phyloP scores from a whole-genome alignment of 2,113 vertebrate genomes.

The Lucifuga dentata region DNA sequence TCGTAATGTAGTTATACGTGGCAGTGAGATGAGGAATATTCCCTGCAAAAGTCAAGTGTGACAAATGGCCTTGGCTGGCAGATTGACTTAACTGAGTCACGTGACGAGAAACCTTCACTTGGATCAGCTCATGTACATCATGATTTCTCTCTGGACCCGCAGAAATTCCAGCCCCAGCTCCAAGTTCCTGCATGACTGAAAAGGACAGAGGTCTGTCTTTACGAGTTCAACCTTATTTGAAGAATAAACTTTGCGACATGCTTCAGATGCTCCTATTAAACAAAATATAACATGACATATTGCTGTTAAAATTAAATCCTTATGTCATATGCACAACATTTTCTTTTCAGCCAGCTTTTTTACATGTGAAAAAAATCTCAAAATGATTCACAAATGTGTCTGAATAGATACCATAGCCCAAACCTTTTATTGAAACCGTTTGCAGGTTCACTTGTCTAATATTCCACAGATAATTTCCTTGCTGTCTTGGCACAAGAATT shows the following conservation, averaged over 20 bases:
- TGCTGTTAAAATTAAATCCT: too few relatives aligned
- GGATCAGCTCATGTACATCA: not conserved
- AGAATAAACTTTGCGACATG: not conserved
- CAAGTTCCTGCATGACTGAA: slow-evolving; percentile 9
- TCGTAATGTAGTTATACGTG: not conserved
- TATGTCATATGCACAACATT: too few relatives aligned
- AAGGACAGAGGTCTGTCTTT: not conserved
- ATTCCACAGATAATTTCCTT: slow-evolving; percentile 17
- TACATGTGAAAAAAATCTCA: not conserved
- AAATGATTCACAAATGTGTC: slow-evolving; percentile 60
- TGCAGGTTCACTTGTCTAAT: slow-evolving; percentile 1
- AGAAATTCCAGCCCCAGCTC: slow-evolving; percentile 19
- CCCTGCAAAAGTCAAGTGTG: slow-evolving; percentile 2
- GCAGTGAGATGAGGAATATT: not conserved
- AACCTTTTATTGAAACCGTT: slow-evolving; percentile 26
- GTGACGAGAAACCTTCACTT: not conserved
- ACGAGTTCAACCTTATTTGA: not conserved
- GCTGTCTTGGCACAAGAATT: slow-evolving; percentile 29
- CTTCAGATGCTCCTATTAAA: not conserved
- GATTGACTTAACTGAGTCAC: not conserved
- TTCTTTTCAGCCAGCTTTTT: too few relatives aligned
- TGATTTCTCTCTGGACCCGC: slow-evolving; percentile 3
- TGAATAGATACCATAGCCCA: slow-evolving; percentile 28
- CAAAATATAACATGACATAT: too few relatives aligned
- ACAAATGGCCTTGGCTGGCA: slow-evolving; percentile 10